Evolutionary conservation across 2,113 vertebrate genomes (phyloP).

Genomic region (Eolophus roseicapilla): DNA sequence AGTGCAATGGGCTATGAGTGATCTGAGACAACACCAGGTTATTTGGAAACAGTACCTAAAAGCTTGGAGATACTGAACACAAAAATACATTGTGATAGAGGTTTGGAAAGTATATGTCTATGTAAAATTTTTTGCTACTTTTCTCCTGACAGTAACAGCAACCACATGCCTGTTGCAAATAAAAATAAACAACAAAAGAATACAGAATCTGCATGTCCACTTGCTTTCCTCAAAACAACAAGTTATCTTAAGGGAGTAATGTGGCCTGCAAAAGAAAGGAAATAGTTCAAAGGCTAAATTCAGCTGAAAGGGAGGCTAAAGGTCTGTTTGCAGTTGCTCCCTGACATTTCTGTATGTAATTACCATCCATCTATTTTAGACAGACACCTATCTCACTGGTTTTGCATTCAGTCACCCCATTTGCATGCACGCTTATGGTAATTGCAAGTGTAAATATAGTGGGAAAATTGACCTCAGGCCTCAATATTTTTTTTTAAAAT

Average conservation of each 20-base stretch:
- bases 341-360: slow-evolving; percentile 32
- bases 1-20: background rate
- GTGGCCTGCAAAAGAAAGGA: background rate
- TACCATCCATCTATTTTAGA: background rate
- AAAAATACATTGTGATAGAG: background rate
- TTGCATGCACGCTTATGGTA: background rate
- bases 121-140: background rate
- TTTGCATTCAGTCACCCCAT: background rate
- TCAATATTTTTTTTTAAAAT: background rate
- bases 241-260: background rate
- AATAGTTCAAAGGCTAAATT: slow-evolving; percentile 15
- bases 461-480: background rate
- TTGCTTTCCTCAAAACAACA: background rate
- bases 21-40: background rate
- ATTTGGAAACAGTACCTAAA: background rate
- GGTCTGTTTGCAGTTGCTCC: background rate
- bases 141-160: background rate
- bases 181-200: background rate
- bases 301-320: slow-evolving; percentile 14
- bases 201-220: background rate
- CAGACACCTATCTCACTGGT: background rate
- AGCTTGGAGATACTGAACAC: background rate
- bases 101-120: background rate
- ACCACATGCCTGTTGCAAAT: background rate
- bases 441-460: slow-evolving; percentile 26